A percentile compares a stretch with the other conserved stretches of the same genome.
Conservation (phyloP, 2,113 vertebrate genomes). For the Bubo blakistoni region DNA sequence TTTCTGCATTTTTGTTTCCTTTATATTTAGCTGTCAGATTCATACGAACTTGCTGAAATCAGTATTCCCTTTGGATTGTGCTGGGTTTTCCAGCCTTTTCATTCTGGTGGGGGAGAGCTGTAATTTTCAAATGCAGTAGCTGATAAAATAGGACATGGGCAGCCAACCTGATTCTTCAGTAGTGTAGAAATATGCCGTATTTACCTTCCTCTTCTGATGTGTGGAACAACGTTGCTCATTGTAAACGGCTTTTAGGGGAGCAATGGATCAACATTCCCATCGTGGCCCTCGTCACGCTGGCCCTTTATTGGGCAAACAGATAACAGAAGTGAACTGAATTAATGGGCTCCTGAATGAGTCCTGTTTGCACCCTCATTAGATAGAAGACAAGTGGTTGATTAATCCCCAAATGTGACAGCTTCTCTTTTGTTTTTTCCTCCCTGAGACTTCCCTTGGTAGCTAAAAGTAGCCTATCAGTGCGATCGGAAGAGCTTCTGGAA, state of each 20-base stretch:
- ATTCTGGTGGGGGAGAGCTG: not conserved
- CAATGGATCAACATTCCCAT: not conserved
- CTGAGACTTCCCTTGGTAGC: not conserved
- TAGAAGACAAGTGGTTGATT: not conserved
- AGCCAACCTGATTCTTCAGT: too few species aligned
- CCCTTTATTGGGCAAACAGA: not conserved
- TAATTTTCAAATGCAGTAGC: not conserved
- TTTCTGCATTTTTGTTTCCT: not conserved
- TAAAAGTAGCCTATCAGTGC: not conserved
- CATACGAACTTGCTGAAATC: too few species aligned
- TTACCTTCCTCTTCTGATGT: not conserved
- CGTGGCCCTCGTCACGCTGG: not conserved
- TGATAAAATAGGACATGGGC: not conserved
- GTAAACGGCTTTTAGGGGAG: not conserved
- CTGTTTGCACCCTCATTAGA: not conserved
- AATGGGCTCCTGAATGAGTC: too few species aligned
- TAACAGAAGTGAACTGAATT: not conserved
- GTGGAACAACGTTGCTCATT: not conserved
- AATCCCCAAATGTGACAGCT: not conserved
- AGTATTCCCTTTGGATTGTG: not conserved
- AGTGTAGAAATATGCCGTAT: not conserved
- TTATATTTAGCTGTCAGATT: not conserved
- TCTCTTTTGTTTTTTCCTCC: not conserved
- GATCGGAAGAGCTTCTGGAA: not conserved
- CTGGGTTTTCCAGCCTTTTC: not conserved